phyloP scores from a whole-genome alignment of 64 coral and sea anemone species.

The Catalaphyllia jardinei region DNA sequence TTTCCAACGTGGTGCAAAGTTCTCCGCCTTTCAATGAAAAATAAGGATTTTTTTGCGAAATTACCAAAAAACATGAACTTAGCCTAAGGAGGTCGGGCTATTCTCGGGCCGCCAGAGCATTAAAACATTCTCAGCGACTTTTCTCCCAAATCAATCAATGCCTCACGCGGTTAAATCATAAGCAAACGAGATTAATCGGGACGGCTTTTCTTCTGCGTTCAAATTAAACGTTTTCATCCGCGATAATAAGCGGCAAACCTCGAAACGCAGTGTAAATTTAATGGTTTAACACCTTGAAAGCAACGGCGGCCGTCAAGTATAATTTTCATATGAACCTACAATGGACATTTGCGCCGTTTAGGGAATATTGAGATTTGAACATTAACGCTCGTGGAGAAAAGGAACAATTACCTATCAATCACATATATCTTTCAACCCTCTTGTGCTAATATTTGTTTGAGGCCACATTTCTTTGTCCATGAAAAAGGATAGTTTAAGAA shows the following conservation, averaged over 20 bases:
- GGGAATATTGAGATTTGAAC: background rate
- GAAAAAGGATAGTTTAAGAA: background rate
- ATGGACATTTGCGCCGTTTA: background rate
- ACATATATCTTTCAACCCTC: background rate
- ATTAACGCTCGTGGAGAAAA: background rate
- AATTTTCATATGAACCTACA: background rate
- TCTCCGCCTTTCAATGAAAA: constrained; percentile 5
- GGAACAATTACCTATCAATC: constrained; percentile 11
- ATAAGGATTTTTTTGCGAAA: background rate
- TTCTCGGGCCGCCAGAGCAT: background rate
- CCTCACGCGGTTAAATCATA: background rate
- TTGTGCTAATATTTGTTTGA: constrained; percentile 28
- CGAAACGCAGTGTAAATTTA: constrained; percentile 15
- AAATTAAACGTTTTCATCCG: constrained; percentile 39
- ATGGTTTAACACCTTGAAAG: constrained; percentile 35
- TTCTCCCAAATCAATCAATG: background rate
- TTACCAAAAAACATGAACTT: background rate
- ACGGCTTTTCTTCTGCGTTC: background rate
- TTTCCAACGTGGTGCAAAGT: background rate
- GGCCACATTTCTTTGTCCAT: background rate
- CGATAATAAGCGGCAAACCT: constrained; percentile 39
- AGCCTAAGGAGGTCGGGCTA: background rate
- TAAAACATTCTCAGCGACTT: background rate
- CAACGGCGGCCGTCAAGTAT: background rate
- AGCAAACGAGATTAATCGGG: constrained; percentile 3